Base-by-base conservation (phyloP, 2,113 vertebrate genomes). In the Illadopsis cleaveri region DNA sequence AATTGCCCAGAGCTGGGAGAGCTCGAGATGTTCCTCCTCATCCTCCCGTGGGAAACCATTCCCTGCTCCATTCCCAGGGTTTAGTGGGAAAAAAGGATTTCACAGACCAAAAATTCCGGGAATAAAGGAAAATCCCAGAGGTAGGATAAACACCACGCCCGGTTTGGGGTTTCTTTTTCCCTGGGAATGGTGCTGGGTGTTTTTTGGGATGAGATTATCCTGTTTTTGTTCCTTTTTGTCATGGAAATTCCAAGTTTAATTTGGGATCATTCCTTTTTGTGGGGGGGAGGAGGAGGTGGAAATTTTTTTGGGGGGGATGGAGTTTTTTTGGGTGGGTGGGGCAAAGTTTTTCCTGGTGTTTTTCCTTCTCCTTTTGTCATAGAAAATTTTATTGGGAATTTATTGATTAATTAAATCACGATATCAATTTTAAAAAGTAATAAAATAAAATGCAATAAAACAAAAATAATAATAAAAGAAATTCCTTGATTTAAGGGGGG, bases 121-220 rank as follows among this genome's bases (percentile, higher is more conserved):
- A 6, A 33, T 38, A 68, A 38, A 27, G 53, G 6, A 11, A 28
- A 69, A 58, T 69, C 3, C 18, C 9, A 3, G 6, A 9, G 42
- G 28, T 27, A 42, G n/a, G n/a, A 33, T 17, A 10, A 21, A 8
- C 45, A 15, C 11, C 51, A 5, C 1, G 9, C n/a, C 48, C 0
- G 0, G 13, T 38, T 27, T 38, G 28, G 51, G 23, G 11, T 68
- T 81, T 33, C 14, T 68, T 38, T 22, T 57, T 14, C 18, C 23
- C 11, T 48, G 53, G 42, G 51, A 57, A 38, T 16, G 40, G 40
- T 19, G 24, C 6, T 23, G 33, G 38, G 33, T 37, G 35, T 3
- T 31, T 66, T 66, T 33, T 66, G 27, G 61, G 50, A 20, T 0
- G 3, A 40, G 27, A 13, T 80, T 48, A 18, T 69, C 18, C 42